phyloP scores from a whole-genome alignment of 2,797 vertebrate genomes.

The Pipistrellus kuhlii region DNA sequence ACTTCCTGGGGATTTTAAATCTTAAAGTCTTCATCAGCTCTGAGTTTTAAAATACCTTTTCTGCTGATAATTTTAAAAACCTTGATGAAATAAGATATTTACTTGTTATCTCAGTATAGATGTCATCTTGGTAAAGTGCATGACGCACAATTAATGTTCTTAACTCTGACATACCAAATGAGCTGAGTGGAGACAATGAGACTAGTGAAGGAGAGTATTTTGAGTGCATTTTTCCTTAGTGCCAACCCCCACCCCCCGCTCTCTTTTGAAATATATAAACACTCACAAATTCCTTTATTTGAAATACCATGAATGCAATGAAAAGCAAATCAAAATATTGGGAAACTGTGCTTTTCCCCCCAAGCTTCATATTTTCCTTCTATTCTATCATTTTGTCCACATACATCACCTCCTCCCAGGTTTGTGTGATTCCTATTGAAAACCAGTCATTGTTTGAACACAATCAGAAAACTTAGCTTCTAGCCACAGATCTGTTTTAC shows the following conservation, averaged over 20 bases:
- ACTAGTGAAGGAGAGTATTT: not conserved
- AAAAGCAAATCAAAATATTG: conserved; percentile 41
- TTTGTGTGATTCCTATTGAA: not conserved
- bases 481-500: not conserved
- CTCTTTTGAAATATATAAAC: conserved; percentile 17
- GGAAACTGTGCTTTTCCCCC: not conserved
- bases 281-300: not conserved
- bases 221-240: not conserved
- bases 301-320: not conserved
- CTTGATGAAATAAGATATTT: conserved; percentile 19
- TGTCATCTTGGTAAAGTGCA: not conserved
- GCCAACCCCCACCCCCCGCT: accelerated
- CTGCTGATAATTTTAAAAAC: conserved; percentile 23
- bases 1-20: conserved; percentile 46
- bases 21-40: conserved; percentile 47
- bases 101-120: conserved; percentile 27
- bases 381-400: not conserved
- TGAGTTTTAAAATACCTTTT: conserved; percentile 24
- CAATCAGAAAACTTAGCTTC: not conserved
- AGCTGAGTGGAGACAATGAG: not conserved
- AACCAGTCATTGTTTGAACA: not conserved
- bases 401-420: not conserved
- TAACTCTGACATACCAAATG: not conserved
- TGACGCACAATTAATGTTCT: not conserved
- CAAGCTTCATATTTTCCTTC: not conserved